Evolutionary conservation across 92 coral and sea anemone species (phyloP).

Genomic region (Zoanthus gigantus): DNA sequence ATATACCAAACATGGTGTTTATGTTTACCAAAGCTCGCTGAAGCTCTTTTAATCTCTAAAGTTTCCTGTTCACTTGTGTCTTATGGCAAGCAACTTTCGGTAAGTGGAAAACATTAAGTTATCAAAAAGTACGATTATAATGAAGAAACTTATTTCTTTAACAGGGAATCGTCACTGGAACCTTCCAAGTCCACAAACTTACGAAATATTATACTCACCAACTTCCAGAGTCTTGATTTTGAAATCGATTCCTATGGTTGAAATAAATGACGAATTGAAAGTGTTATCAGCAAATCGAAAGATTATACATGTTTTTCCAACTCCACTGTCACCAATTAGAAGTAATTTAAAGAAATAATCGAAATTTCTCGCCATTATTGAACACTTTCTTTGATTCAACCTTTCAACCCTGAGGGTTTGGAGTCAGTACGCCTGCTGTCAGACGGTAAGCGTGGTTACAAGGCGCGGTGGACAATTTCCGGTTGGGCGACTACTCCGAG

Average conservation of each 20-base stretch:
- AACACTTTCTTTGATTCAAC: neutral
- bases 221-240: conserved; percentile 89
- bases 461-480: conserved; percentile 36
- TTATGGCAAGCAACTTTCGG: neutral
- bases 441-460: conserved; percentile 32
- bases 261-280: conserved; percentile 80
- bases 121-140: neutral
- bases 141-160: neutral
- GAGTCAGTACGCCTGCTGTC: conserved; percentile 12
- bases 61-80: conserved; percentile 16
- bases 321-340: conserved; percentile 94
- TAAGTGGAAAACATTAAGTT: neutral
- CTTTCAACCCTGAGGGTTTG: neutral
- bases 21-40: neutral
- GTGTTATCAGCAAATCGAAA: conserved; percentile 93
- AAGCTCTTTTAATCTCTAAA: neutral
- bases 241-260: conserved; percentile 95
- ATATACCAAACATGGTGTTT: neutral
- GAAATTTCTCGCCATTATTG: conserved; percentile 89
- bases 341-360: conserved; percentile 90
- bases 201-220: conserved; percentile 63
- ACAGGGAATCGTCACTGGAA: neutral
- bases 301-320: conserved; percentile 93
- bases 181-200: neutral
- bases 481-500: neutral